Evolutionary conservation across 2,113 vertebrate genomes (phyloP).

Genomic region (Neogale vison): DNA sequence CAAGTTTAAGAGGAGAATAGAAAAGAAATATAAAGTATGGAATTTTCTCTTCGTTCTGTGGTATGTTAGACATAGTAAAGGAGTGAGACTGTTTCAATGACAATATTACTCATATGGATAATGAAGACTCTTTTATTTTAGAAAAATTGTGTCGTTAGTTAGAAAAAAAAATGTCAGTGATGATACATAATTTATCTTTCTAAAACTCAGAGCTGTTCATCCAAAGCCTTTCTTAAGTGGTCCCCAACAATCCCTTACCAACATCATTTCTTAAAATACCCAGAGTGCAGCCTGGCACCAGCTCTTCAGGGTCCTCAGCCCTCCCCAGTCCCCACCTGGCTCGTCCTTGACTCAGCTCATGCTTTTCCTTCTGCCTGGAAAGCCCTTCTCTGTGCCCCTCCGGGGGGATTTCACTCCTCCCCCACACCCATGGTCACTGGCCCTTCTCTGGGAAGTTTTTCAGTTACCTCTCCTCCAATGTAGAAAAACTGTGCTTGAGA

Average conservation of each 20-base stretch:
- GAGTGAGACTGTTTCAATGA: neutral
- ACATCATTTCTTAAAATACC: neutral
- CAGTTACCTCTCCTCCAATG: too few relatives aligned
- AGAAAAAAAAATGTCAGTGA: neutral
- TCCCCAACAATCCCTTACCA: neutral
- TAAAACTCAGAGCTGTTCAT: neutral
- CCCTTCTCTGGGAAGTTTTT: neutral
- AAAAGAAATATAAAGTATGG: neutral
- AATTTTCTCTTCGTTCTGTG: neutral
- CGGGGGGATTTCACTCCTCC: accelerated
- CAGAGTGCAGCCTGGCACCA: accelerated
- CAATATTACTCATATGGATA: neutral
- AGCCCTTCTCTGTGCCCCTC: neutral
- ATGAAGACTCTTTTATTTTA: neutral
- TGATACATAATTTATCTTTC: neutral
- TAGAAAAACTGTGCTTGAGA: neutral
- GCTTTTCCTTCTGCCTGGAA: neutral
- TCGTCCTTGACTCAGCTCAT: too few relatives aligned
- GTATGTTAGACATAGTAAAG: neutral
- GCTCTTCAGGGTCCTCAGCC: neutral
- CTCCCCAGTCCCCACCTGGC: neutral
- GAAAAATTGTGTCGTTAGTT: neutral
- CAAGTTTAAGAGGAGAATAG: neutral
- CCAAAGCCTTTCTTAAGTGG: neutral
- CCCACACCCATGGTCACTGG: accelerated